These are phyloP conservation scores for Apteryx mantelli DNA, from an alignment of 2,113 vertebrate genomes.

Conservation along the genomic window DNA sequence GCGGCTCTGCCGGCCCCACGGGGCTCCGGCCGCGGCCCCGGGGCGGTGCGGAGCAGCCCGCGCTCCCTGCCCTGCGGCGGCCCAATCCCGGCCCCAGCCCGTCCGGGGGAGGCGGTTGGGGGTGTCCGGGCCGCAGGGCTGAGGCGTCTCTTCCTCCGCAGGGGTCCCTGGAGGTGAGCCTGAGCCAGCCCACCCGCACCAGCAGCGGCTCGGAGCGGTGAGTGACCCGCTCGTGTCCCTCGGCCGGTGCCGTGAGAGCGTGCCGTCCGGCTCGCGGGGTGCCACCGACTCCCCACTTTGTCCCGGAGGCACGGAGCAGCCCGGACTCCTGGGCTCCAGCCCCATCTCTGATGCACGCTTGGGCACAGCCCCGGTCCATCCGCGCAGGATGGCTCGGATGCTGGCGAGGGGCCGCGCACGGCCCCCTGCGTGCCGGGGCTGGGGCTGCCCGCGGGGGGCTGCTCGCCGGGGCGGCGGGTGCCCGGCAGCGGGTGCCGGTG, in stretches of 20 bases:
- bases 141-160: slow-evolving; percentile 46
- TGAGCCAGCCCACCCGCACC: slow-evolving; percentile 86
- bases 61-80: neutral
- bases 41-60: neutral
- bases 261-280: slow-evolving; percentile 19
- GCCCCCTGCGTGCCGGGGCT: neutral
- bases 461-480: neutral
- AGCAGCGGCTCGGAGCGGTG: slow-evolving; percentile 89
- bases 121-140: neutral
- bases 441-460: neutral
- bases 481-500: neutral
- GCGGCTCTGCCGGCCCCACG: neutral
- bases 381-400: rapidly evolving
- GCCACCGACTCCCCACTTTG: no score
- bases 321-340: rapidly evolving
- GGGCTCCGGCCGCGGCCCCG: neutral
- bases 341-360: neutral
- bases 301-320: neutral
- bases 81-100: neutral
- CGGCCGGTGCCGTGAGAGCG: rapidly evolving
- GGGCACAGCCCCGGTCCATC: neutral
- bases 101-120: rapidly evolving
- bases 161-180: slow-evolving; percentile 87
- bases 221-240: slow-evolving; percentile 24
- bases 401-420: rapidly evolving